These are phyloP conservation scores for Musca vetustissima DNA, from an alignment of 1,140 invertebrate genomes.

Conservation along the genomic window DNA sequence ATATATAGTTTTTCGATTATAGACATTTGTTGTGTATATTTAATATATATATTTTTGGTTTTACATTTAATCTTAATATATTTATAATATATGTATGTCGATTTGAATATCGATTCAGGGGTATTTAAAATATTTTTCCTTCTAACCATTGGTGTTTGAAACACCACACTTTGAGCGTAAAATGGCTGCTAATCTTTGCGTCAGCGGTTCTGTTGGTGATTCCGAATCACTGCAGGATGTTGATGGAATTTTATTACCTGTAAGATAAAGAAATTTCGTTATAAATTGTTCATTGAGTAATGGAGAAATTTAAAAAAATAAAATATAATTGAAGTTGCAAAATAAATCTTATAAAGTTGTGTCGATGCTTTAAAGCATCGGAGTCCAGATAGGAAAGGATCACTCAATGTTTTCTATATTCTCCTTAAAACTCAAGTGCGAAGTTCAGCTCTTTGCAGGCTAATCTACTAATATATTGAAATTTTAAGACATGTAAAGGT, in stretches of 20 bases:
- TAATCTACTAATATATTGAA: too few species aligned
- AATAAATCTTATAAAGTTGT: too few species aligned
- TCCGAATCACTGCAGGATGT: slow-evolving; percentile 62
- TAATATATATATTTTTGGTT: neutral
- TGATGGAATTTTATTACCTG: slow-evolving; percentile 52
- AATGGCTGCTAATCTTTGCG: slow-evolving; percentile 59
- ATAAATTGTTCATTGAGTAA: too few species aligned
- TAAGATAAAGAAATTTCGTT: slow-evolving; percentile 4
- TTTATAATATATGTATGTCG: neutral
- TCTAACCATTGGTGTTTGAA: slow-evolving; percentile 28
- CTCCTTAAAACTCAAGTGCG: too few species aligned
- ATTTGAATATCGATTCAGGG: neutral
- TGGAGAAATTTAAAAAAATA: too few species aligned
- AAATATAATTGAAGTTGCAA: too few species aligned
- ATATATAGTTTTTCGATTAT: too few species aligned
- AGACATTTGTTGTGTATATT: neutral
- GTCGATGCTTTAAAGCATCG: too few species aligned
- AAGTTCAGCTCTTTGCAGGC: too few species aligned
- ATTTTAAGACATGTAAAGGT: too few species aligned
- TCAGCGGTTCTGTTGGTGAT: slow-evolving; percentile 64
- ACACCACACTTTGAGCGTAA: slow-evolving; percentile 56
- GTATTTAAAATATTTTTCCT: neutral
- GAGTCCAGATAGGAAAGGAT: too few species aligned
- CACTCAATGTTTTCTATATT: too few species aligned
- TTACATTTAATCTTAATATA: neutral